phyloP scores from a whole-genome alignment of 2,888 invertebrate genomes.

The Rhopalosiphum nymphaeae region DNA sequence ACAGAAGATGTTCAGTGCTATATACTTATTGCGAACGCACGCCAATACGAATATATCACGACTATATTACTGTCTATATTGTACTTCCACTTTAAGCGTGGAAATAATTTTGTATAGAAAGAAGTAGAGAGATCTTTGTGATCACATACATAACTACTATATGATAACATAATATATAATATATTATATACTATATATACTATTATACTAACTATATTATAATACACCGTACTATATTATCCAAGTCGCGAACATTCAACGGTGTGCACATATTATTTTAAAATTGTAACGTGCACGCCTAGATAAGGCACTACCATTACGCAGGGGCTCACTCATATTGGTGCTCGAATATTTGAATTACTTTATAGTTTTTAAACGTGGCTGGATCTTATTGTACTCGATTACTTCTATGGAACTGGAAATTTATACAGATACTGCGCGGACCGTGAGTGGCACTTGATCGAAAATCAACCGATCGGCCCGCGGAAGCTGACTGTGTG shows the following conservation, averaged over 20 bases:
- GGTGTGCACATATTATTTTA: neutral
- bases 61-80: neutral
- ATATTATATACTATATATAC: no score
- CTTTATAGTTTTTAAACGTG: neutral
- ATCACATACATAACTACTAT: neutral
- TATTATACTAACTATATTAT: neutral
- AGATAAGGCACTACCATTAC: neutral
- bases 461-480: neutral
- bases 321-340: neutral
- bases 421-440: neutral
- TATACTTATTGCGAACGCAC: neutral
- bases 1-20: neutral
- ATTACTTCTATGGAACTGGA: neutral
- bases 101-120: neutral
- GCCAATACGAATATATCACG: neutral
- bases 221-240: neutral
- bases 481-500: neutral
- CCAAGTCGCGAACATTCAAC: neutral
- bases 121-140: neutral
- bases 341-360: neutral
- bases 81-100: neutral
- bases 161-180: no score
- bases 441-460: neutral
- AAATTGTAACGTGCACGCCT: neutral
- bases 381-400: neutral